phyloP scores from a whole-genome alignment of 2,888 invertebrate species.

The Tolmerus cingulatus region DNA sequence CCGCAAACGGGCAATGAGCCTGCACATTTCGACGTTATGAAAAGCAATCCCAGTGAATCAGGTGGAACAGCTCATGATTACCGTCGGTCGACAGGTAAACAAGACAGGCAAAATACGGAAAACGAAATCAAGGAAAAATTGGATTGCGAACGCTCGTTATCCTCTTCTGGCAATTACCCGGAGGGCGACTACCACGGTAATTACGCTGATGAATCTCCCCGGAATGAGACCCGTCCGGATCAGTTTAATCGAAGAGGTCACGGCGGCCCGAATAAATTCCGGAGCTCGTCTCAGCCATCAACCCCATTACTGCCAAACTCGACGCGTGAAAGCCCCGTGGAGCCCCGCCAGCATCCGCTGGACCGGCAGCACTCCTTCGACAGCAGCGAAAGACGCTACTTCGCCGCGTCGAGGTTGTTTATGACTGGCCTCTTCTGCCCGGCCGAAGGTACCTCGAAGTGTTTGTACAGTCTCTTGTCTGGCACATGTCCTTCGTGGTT shows the following conservation, averaged over 20 bases:
- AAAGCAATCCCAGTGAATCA: not conserved
- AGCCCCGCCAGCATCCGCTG: not conserved
- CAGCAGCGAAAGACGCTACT: slow-evolving; percentile 52
- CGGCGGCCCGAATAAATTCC: not conserved
- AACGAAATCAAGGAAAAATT: slow-evolving; percentile 7
- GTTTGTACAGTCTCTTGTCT: not conserved
- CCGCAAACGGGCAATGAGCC: not conserved
- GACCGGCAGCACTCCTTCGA: slow-evolving; percentile 41
- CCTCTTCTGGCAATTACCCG: not conserved
- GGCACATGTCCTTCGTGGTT: not conserved
- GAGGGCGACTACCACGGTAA: not conserved
- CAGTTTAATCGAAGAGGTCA: not conserved
- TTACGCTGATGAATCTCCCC: slow-evolving; percentile 20
- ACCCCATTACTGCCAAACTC: not conserved
- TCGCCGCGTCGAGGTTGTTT: slow-evolving; percentile 59
- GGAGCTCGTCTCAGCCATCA: slow-evolving; percentile 45
- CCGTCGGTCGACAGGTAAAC: not conserved
- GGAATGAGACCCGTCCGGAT: not conserved
- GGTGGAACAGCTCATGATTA: not conserved
- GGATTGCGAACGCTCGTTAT: not conserved
- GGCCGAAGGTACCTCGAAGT: slow-evolving; percentile 50
- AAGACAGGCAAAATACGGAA: not conserved
- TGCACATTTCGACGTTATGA: slow-evolving; percentile 19
- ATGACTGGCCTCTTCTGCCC: slow-evolving; percentile 51
- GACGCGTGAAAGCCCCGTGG: not conserved